phyloP scores from a whole-genome alignment of 2,888 invertebrate species.

The Cecidostiba fungosa region DNA sequence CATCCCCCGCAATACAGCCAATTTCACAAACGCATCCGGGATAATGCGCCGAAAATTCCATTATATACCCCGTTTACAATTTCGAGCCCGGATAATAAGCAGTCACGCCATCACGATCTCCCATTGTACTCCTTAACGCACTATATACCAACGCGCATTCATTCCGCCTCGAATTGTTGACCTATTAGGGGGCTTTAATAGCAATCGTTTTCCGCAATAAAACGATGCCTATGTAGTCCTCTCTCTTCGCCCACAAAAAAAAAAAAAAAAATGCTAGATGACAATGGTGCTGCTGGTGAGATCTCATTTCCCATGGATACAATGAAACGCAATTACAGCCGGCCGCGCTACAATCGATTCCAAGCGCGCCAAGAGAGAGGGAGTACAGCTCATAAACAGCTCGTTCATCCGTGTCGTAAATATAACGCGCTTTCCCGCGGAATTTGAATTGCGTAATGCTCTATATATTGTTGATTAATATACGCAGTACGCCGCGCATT shows the following conservation, averaged over 20 bases:
- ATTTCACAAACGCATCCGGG: background rate
- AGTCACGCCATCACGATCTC: background rate
- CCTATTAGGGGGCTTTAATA: constrained; percentile 4
- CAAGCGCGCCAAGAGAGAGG: background rate
- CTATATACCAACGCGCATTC: background rate
- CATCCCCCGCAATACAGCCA: background rate
- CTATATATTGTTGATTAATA: constrained; percentile 12
- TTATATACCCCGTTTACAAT: background rate
- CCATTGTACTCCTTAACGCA: background rate
- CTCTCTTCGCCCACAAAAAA: background rate
- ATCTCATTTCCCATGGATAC: constrained; percentile 11
- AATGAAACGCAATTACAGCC: constrained; percentile 48
- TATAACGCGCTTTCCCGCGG: background rate
- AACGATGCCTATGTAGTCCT: background rate
- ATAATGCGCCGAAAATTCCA: constrained; percentile 10
- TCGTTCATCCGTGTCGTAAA: constrained; percentile 35
- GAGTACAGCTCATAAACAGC: constrained; percentile 32
- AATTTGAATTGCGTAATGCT: background rate
- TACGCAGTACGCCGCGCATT: background rate
- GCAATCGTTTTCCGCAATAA: constrained; percentile 17
- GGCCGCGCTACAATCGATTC: background rate
- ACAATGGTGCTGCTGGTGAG: background rate
- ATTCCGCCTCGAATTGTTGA: constrained; percentile 8
- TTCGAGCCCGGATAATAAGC: constrained; percentile 11
- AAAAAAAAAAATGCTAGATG: background rate